A percentile compares a stretch with the other conserved stretches of the same genome.
These are phyloP conservation scores for Ibycter americanus DNA, from an alignment of 2,797 vertebrate species.

Conservation along the genomic window DNA sequence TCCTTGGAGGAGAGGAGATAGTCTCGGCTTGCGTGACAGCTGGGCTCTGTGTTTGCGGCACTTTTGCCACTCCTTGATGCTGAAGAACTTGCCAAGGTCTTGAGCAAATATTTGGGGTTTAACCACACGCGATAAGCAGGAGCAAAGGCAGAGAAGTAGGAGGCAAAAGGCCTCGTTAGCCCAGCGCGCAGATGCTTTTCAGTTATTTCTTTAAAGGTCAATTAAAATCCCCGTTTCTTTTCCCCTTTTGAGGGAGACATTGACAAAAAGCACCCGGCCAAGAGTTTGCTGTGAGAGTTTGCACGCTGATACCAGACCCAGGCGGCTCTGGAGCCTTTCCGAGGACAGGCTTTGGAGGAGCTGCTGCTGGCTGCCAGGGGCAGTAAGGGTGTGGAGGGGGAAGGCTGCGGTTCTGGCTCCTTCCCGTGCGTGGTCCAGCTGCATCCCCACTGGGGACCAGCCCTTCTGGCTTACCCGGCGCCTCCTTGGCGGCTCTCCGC, in stretches of 20 bases:
- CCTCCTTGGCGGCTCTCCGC: neutral
- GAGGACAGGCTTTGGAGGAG: neutral
- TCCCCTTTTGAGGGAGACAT: neutral
- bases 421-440: neutral
- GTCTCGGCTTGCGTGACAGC: neutral
- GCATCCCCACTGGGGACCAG: neutral
- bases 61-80: constrained; percentile 27
- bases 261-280: neutral
- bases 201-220: neutral
- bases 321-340: rapidly evolving
- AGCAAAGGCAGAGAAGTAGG: neutral
- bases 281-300: neutral
- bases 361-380: neutral
- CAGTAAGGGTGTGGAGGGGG: neutral
- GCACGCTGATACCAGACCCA: rapidly evolving
- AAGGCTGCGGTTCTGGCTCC: neutral
- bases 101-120: constrained; percentile 60
- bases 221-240: neutral
- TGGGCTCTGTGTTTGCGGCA: rapidly evolving
- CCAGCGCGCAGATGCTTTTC: neutral
- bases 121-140: constrained; percentile 29
- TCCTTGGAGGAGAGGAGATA: neutral
- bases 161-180: neutral
- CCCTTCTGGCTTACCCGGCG: neutral
- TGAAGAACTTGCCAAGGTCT: constrained; percentile 9